phyloP scores from a whole-genome alignment of 53 echinoderm and acorn worm species.

The Mesocentrotus franciscanus region DNA sequence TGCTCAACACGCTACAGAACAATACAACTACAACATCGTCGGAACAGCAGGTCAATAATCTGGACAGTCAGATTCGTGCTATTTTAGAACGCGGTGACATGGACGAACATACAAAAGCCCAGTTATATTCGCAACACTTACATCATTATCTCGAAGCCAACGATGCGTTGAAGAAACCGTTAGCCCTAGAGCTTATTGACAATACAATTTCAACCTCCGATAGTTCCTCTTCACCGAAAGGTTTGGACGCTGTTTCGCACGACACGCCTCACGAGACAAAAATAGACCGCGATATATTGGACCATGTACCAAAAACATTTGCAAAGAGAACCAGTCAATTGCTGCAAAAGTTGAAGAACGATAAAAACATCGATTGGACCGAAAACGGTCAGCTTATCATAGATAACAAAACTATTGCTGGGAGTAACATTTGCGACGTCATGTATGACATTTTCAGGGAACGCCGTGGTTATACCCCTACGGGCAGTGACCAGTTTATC shows the following conservation, averaged over 20 bases:
- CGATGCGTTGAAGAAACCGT: neutral
- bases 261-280: neutral
- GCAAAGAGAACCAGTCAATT: conserved; percentile 9
- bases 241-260: no score
- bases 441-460: no score
- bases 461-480: no score
- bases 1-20: neutral
- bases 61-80: neutral
- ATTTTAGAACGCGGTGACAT: conserved; percentile 26
- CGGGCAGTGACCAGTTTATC: conserved; percentile 17
- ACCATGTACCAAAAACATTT: conserved; percentile 16
- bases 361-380: no score
- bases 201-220: neutral
- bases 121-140: conserved; percentile 25
- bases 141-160: neutral
- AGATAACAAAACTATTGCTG: no score
- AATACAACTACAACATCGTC: neutral
- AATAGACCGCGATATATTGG: conserved; percentile 15
- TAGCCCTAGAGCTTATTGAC: neutral
- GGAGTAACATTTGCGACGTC: no score
- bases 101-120: neutral
- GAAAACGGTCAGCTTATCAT: no score
- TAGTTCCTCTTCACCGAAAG: no score
- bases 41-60: neutral
- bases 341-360: conserved; percentile 45